phyloP scores from a whole-genome alignment of 2,113 vertebrate genomes.

The Ceyx margarethae region DNA sequence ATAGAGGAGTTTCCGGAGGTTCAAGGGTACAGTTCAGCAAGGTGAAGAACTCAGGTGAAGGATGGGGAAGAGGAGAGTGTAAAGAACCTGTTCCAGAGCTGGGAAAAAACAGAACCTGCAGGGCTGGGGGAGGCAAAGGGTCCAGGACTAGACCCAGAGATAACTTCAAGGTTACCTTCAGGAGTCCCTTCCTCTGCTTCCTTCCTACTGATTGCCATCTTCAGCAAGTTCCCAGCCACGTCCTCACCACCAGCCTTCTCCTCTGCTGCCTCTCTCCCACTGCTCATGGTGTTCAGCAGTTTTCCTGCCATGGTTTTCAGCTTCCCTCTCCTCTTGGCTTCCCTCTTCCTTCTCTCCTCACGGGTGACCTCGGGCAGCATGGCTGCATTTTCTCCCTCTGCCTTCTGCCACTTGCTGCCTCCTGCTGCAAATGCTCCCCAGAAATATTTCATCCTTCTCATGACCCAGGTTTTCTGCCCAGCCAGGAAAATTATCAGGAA shows the following conservation, averaged over 20 bases:
- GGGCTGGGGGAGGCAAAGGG: background rate
- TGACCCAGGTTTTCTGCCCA: background rate
- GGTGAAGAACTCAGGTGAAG: background rate
- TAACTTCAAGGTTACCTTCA: slow-evolving; percentile 43
- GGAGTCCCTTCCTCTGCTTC: background rate
- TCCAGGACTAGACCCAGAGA: background rate
- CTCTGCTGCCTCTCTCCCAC: background rate
- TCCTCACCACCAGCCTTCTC: background rate
- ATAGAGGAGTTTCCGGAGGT: background rate
- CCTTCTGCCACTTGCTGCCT: background rate
- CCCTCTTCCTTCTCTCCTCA: slow-evolving; percentile 1
- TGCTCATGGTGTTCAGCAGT: background rate
- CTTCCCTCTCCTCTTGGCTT: background rate
- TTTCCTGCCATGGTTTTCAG: slow-evolving; percentile 23
- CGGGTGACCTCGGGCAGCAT: background rate
- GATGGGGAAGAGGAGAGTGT: background rate
- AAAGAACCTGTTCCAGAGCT: background rate
- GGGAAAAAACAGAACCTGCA: background rate
- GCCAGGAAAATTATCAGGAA: background rate
- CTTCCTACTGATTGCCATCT: background rate
- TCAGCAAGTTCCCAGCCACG: background rate
- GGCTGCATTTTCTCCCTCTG: background rate
- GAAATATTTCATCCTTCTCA: slow-evolving; percentile 13
- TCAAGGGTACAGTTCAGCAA: background rate
- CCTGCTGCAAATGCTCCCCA: background rate